These are phyloP conservation scores for Ectemnius lituratus DNA, from an alignment of 2,888 invertebrate species.

Conservation along the genomic window DNA sequence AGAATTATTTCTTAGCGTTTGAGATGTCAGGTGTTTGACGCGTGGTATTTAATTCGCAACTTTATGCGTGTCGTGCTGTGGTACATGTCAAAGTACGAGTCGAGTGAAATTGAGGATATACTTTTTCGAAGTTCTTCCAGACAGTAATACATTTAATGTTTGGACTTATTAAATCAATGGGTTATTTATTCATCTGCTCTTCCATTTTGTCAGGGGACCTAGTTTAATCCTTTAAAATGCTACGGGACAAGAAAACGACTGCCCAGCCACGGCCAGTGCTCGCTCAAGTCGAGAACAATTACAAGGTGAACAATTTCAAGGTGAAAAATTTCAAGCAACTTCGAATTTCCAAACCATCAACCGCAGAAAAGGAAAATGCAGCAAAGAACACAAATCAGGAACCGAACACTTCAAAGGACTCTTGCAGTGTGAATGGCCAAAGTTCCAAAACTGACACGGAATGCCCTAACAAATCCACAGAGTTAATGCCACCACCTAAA, in stretches of 20 bases:
- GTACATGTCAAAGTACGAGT: too few relatives aligned
- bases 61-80: too few relatives aligned
- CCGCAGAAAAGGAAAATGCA: slow-evolving; percentile 22
- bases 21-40: too few relatives aligned
- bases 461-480: slow-evolving; percentile 52
- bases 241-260: slow-evolving; percentile 49
- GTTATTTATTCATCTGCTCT: too few relatives aligned
- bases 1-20: too few relatives aligned
- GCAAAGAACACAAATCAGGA: slow-evolving; percentile 18
- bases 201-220: too few relatives aligned
- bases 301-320: slow-evolving; percentile 32
- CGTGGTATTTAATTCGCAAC: too few relatives aligned
- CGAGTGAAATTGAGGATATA: too few relatives aligned
- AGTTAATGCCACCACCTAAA: slow-evolving; percentile 65
- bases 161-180: too few relatives aligned
- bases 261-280: slow-evolving; percentile 27
- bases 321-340: slow-evolving; percentile 51
- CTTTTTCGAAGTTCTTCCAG: too few relatives aligned
- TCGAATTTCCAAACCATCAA: slow-evolving; percentile 42
- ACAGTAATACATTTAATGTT: too few relatives aligned
- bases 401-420: slow-evolving; percentile 10
- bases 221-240: slow-evolving; percentile 37
- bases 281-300: slow-evolving; percentile 39
- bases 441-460: slow-evolving; percentile 10
- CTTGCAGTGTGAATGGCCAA: slow-evolving; percentile 7